Base-by-base conservation (phyloP, 64 coral and sea anemone species). In the Trachythela sp. region DNA sequence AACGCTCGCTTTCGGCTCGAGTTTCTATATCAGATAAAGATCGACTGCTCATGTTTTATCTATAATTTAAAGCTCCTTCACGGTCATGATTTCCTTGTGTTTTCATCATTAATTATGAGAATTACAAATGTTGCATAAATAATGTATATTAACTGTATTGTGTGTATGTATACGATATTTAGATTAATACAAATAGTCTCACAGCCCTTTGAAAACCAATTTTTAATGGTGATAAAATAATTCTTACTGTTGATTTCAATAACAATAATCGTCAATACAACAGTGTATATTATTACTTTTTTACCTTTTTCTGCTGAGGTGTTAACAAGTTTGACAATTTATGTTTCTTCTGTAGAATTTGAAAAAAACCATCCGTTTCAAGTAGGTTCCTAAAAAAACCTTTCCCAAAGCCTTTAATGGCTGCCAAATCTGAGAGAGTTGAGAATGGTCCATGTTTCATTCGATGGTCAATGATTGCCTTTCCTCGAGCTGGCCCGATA, bases 251-350 rank as follows among this genome's bases (percentile, higher is more conserved):
- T 1, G 11, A n/a, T 37, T 18, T 18, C 83, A 39, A 84, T 38
- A 48, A 37, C 15, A 9, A 51, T 7, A 32, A 75, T 18, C 59
- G 48, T 14, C 54, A 56, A 31, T 50, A 30, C 37, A 9, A 48
- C 7, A 83, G 11, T 40, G 0, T 87, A n/a, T n/a, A n/a, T n/a
- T n/a, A n/a, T n/a, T n/a, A n/a, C n/a, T n/a, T n/a, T n/a, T n/a
- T n/a, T n/a, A 92, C 90, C 67, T 92, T 76, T 80, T 92, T 92
- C 39, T 92, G 85, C 29, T 92, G 84, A 33, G 70, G 56, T 58
- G 85, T 84, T 49, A 92, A 31, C 70, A 92, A 17, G 43, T 83
- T 85, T 10, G 85, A 59, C 32, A 92, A 35, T 39, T 31, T 84
- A 56, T 90, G 85, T 24, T 54, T 87, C 38, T 83, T 92, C 14